Percentiles rank a stretch among this genome's conserved stretches.
Conservation (phyloP, 2,113 vertebrate species). For the Pipra filicauda region DNA sequence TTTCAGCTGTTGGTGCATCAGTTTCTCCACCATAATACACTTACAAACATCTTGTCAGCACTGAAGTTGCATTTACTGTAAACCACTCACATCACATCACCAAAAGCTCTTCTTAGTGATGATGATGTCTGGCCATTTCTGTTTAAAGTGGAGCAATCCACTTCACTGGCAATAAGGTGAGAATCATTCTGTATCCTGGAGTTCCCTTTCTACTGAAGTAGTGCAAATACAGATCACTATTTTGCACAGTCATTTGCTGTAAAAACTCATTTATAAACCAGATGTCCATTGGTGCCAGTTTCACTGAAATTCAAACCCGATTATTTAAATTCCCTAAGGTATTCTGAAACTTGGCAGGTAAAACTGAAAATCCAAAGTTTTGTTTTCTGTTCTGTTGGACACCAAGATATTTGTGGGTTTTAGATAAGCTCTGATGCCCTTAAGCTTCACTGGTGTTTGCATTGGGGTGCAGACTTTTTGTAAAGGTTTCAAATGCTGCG, state of each 20-base stretch:
- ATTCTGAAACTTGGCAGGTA: background rate
- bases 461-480: background rate
- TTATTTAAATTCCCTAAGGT: background rate
- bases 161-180: background rate
- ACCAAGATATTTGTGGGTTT: background rate
- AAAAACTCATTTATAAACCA: background rate
- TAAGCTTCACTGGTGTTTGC: background rate
- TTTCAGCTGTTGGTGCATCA: background rate
- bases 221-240: background rate
- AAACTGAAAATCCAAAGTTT: background rate
- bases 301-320: rapidly evolving
- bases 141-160: background rate
- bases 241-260: background rate
- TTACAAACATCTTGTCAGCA: background rate
- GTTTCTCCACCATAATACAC: background rate
- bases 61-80: background rate
- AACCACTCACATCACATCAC: background rate
- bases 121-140: background rate
- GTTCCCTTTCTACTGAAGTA: background rate
- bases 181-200: background rate
- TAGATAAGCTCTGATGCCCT: background rate
- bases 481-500: background rate
- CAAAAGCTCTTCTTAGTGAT: background rate
- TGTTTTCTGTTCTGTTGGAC: background rate
- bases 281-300: background rate